These are phyloP conservation scores for Steinernema hermaphroditum DNA, from an alignment of 2,888 invertebrate species.

Conservation along the genomic window DNA sequence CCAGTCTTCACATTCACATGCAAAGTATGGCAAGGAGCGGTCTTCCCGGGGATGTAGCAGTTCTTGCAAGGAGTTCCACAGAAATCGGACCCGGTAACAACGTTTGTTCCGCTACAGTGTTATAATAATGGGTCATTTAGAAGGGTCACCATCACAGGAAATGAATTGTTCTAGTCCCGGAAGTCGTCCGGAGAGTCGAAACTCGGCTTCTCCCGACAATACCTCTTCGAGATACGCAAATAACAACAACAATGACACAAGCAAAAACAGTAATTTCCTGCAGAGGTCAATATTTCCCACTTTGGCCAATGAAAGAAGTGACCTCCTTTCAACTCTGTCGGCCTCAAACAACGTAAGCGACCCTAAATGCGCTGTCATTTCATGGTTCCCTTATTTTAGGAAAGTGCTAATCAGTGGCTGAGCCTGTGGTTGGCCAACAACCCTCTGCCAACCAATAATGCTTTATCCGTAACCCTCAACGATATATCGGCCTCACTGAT, in stretches of 20 bases:
- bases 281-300: slow-evolving; percentile 21
- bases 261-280: slow-evolving; percentile 12
- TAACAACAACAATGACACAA: neutral
- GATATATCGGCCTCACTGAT: slow-evolving; percentile 7
- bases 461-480: neutral
- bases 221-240: neutral
- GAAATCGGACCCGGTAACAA: slow-evolving; percentile 41
- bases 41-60: slow-evolving; percentile 59
- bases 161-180: slow-evolving; percentile 25
- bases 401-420: slow-evolving; percentile 43
- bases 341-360: slow-evolving; percentile 13
- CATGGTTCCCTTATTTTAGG: neutral
- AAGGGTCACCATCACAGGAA: slow-evolving; percentile 25
- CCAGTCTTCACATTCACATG: slow-evolving; percentile 61
- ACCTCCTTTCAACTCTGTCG: slow-evolving; percentile 8
- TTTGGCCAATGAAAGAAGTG: slow-evolving; percentile 3
- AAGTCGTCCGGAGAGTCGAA: slow-evolving; percentile 17
- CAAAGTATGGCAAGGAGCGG: slow-evolving; percentile 57
- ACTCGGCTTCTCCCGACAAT: slow-evolving; percentile 19
- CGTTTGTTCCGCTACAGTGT: neutral
- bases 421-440: slow-evolving; percentile 56
- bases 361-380: neutral
- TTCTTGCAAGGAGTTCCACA: slow-evolving; percentile 56
- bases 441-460: slow-evolving; percentile 33
- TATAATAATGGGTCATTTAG: neutral